Base-by-base conservation (phyloP, 2,113 vertebrate genomes). In the Cheirogaleus medius region DNA sequence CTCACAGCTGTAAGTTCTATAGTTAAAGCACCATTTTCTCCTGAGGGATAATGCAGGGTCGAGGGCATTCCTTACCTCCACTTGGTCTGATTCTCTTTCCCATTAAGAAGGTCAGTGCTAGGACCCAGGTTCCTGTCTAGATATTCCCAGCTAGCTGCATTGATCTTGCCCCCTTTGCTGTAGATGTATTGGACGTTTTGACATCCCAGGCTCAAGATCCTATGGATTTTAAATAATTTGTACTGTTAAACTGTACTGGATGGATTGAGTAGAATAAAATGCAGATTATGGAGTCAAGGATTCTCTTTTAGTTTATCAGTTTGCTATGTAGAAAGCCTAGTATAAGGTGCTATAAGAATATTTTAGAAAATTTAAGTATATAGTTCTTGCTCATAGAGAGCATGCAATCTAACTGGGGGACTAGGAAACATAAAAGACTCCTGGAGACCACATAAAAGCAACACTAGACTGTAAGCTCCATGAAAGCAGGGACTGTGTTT, bases 171-270 rank as follows among this genome's bases (percentile, higher is more conserved):
- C 73, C 32, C 25, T 74, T 63, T 49, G 13, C 42, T 83, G 7
- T 29, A 39, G 56, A 29, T 37, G 76, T 58, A 14, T 88, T 81
- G 87, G 49, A 73, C 47, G 49, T 74, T 95, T 60, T 81, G 32
- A 10, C 44, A 17, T 63, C 34, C 78, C 56, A 64, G 78, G 13
- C 66, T 82, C 42, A 54, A 73, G 60, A 78, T 54, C 74, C 32
- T 89, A 23, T 18, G 71, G n/a, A 86, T 94, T 93, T 90, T 93
- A 88, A 95, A 56, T 76, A 86, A 83, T 80, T 80, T 37, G 5
- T 25, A 60, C 1, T 69, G 18, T 91, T 77, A 91, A 17, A 20
- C 27, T 8, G 0, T 42, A n/a, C 52, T 63, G 21, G 64, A 77
- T 27, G 42, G 39, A n/a, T 8, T 63, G 83, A 91, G 49, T 89